Evolutionary conservation across 2,797 vertebrate genomes (phyloP), one percentile per base, ranked within the genome.

Genomic region (Avahi laniger): DNA sequence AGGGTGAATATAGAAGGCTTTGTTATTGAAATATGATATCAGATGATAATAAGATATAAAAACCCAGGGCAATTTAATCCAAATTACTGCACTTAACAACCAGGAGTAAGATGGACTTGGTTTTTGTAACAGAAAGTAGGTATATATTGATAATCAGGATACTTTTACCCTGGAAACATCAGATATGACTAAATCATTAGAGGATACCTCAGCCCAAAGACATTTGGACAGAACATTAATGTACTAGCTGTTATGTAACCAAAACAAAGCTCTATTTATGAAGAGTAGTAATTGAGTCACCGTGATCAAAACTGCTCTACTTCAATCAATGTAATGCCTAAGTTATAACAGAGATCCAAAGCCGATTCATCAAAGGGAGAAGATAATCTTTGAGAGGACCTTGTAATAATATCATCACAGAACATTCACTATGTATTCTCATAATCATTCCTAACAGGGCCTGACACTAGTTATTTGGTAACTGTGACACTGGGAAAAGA

Each of bases 261-360:
- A 43, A 63, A 83, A 28, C 18, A 46, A 89, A 48, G 41, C 72
- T 76, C 2, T 54, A 54, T 79, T 79, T 20, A 43, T 22, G 7
- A 48, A 24, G 26, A 65, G 38, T 28, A 41, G 30, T n/a, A 65
- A 79, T 46, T 89, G 73, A 80, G 28, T 89, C 38, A 65, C 38
- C 15, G 15, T 90, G 4, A 57, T 48, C 26, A 73, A 65, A 85
- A 52, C 5, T 46, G 22, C 28, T 80, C 15, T 10, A 12, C 22
- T 20, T 80, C 38, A 46, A 41, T 73, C 26, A 90, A 59, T 80
- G 52, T 46, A 22, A 80, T 79, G 41, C 0, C 8, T 33, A 65
- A 72, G 26, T 93, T 92, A 70, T 79, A 93, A 80, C 15, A 89
- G 46, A 90, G 12, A 85, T 67, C 41, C 59, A 90, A 69, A 90